Percentiles rank a stretch among this genome's conserved stretches.
phyloP scores from a whole-genome alignment of 2,797 vertebrate species.

The Pseudopleuronectes americanus region DNA sequence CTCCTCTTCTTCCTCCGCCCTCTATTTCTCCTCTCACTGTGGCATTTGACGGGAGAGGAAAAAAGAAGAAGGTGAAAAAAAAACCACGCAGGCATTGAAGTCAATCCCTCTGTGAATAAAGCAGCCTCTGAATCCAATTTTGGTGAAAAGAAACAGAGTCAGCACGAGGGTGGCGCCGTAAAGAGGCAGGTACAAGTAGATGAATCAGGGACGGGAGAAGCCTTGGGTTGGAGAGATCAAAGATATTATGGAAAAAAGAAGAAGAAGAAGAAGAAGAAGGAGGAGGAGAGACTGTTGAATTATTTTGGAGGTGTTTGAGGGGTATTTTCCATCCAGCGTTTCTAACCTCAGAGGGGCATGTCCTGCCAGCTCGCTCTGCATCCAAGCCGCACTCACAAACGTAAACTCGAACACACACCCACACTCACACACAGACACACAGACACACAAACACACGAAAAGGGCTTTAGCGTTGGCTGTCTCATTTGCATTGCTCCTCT shows the following conservation, averaged over 20 bases:
- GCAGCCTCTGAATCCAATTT: conserved; percentile 60
- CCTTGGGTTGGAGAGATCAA: conserved; percentile 63
- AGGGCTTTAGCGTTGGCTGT: conserved; percentile 28
- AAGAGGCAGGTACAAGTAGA: conserved; percentile 48
- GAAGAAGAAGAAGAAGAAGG: conserved; percentile 34
- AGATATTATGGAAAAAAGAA: conserved; percentile 48
- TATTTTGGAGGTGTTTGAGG: conserved; percentile 63
- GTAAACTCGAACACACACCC: conserved; percentile 3
- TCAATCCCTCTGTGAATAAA: conserved; percentile 60
- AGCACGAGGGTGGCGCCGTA: conserved; percentile 44
- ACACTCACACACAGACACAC: conserved; percentile 23
- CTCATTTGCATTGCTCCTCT: conserved; percentile 48
- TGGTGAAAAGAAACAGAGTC: conserved; percentile 58
- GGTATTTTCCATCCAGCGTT: conserved; percentile 62
- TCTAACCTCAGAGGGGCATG: conserved; percentile 60
- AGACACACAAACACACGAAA: neutral
- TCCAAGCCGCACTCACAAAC: conserved; percentile 32
- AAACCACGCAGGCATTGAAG: conserved; percentile 38
- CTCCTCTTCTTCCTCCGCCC: conserved; percentile 6
- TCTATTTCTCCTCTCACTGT: conserved; percentile 18
- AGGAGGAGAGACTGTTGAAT: conserved; percentile 54
- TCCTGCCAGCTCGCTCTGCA: conserved; percentile 52
- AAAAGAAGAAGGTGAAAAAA: conserved; percentile 19
- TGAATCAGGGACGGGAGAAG: conserved; percentile 56
- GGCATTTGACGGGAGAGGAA: conserved; percentile 48